Conservation (phyloP, 1,140 invertebrate species). For the Drosophila virilis region DNA sequence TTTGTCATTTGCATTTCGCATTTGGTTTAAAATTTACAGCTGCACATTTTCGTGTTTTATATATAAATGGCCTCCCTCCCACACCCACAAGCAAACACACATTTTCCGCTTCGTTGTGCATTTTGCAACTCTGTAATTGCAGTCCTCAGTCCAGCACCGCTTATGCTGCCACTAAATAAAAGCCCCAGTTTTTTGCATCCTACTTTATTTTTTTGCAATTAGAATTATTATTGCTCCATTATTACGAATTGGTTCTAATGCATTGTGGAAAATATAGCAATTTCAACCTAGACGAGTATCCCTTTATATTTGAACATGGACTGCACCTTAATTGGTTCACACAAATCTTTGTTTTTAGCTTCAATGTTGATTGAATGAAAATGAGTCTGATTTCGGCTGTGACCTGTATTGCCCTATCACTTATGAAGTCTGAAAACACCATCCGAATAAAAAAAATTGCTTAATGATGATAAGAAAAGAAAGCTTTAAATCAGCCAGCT, state of each 20-base stretch:
- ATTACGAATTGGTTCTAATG: constrained; percentile 9
- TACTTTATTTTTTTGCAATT: constrained; percentile 13
- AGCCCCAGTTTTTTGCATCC: background rate
- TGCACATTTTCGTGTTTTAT: constrained; percentile 56
- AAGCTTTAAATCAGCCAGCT: no score
- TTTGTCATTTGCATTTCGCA: constrained; percentile 77
- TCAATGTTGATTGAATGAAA: no score
- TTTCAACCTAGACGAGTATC: no score
- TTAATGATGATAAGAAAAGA: no score
- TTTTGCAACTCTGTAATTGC: constrained; percentile 60
- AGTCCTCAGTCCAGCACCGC: constrained; percentile 27
- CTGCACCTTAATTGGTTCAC: no score
- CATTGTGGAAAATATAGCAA: no score
- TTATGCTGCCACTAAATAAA: constrained; percentile 13
- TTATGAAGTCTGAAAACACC: no score
- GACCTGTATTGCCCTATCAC: no score
- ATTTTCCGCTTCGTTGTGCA: constrained; percentile 58
- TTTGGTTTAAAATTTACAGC: constrained; percentile 60
- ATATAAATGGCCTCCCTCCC: constrained; percentile 23
- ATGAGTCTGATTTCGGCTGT: no score
- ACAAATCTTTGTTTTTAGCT: no score
- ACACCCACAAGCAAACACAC: constrained; percentile 18
- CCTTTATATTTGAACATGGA: no score
- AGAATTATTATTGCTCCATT: constrained; percentile 22
- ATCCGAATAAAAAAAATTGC: no score